Evolutionary conservation across 2,888 invertebrate genomes (phyloP).

Genomic region (Volucella zonaria): DNA sequence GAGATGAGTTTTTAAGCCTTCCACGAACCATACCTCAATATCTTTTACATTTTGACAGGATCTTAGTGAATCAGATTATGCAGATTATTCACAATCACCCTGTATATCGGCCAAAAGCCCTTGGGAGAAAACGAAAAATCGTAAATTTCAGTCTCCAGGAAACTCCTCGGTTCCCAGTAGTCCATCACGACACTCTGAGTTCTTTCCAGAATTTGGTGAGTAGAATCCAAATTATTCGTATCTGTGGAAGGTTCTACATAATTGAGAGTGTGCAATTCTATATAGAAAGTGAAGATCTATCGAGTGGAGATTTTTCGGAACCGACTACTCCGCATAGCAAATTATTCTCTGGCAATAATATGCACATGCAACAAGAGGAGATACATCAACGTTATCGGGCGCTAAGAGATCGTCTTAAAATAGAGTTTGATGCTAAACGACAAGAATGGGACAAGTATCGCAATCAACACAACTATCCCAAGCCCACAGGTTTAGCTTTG

Average conservation of each 20-base stretch:
- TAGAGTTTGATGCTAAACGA: constrained; percentile 89
- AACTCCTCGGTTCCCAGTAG: constrained; percentile 87
- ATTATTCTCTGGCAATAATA: constrained; percentile 77
- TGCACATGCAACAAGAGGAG: constrained; percentile 84
- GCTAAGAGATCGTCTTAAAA: constrained; percentile 88
- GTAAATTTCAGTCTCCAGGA: constrained; percentile 79
- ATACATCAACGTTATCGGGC: constrained; percentile 88
- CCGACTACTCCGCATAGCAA: constrained; percentile 80
- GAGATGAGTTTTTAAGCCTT: constrained; percentile 19
- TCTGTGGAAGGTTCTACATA: neutral
- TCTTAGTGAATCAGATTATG: constrained; percentile 81
- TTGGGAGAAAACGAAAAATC: constrained; percentile 77
- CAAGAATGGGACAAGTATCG: constrained; percentile 85
- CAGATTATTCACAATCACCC: constrained; percentile 78
- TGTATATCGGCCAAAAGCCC: constrained; percentile 44
- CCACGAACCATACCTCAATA: neutral
- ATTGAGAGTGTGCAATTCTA: constrained; percentile 35
- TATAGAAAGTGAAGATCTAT: constrained; percentile 82
- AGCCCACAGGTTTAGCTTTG: constrained; percentile 63
- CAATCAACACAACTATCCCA: constrained; percentile 48
- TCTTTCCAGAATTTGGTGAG: constrained; percentile 87
- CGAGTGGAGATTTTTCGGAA: constrained; percentile 83
- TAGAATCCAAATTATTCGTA: constrained; percentile 58
- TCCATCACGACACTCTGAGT: constrained; percentile 86
- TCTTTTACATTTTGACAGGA: constrained; percentile 75